Evolutionary conservation across 2,888 invertebrate genomes (phyloP), one percentile per base, ranked within the genome.

Genomic region (Campaea margaritaria): DNA sequence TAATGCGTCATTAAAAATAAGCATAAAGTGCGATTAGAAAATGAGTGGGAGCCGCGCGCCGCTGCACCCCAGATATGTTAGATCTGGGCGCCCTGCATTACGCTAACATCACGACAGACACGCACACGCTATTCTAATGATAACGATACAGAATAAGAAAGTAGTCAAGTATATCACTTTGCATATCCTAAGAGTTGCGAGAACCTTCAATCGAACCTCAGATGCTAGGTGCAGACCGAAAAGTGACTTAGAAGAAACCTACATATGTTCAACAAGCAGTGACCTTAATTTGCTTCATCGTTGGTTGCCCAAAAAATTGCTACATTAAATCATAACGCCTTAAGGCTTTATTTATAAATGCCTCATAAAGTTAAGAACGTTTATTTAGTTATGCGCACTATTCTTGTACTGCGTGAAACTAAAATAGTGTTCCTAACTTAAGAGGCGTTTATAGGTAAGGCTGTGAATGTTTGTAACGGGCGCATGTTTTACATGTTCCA

Each of bases 41-140:
- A 59, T 52, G 64, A 65, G 65, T 65, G 65, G 61, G 53, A 16
- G 45, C n/a, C n/a, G n/a, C 64, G 67, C 64, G 63, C 56, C 51
- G 58, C n/a, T 66, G 66, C 68, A 65, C 67, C 36, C 43, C 44
- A 53, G 56, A 57, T 54, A 57, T 57, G 53, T 53, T 28, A 49
- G 47, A 49, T 45, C 43, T 48, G 38, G 53, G 49, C 51, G 57
- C 62, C 55, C 55, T 56, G 56, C 51, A 56, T 51, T 49, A 43
- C 50, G 51, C 51, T n/a, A n/a, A n/a, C n/a, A n/a, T 43, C 53
- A 59, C 42, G 49, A 21, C 44, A 50, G n/a, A 16, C 50, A 28
- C 45, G 41, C 45, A 41, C 49, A 45, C 49, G 59, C 52, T 28
- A 58, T 16, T 42, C 36, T 44, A 56, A 49, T 44, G 12, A 56